Evolutionary conservation across 2,888 invertebrate species (phyloP).

Genomic region (Latrodectus elegans): DNA sequence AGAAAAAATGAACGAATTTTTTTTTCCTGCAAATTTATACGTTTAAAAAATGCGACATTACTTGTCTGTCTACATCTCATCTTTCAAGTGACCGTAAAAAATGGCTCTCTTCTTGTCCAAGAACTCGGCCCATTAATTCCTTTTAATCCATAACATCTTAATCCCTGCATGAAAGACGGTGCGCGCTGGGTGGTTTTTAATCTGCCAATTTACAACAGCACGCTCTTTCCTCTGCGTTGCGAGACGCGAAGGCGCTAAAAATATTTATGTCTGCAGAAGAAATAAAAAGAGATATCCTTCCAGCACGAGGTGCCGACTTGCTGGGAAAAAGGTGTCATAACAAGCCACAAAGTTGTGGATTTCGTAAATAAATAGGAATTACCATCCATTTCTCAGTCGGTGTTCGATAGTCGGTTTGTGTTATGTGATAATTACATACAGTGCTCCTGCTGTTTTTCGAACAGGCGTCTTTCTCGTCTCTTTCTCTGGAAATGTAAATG

Average conservation of each 20-base stretch:
- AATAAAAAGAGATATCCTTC: background rate
- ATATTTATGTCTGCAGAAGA: conserved; percentile 34
- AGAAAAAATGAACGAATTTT: too few relatives aligned
- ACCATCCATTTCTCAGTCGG: background rate
- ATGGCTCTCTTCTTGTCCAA: background rate
- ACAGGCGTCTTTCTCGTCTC: too few relatives aligned
- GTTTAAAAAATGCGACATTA: background rate
- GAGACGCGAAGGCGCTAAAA: conserved; percentile 35
- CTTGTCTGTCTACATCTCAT: conserved; percentile 20
- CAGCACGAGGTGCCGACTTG: background rate
- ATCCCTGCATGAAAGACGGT: conserved; percentile 60
- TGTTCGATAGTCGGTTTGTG: background rate
- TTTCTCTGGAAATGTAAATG: too few relatives aligned
- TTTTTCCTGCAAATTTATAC: too few relatives aligned
- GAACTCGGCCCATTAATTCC: conserved; percentile 41
- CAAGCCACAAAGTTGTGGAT: conserved; percentile 49
- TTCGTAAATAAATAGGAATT: conserved; percentile 53
- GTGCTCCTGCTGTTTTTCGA: background rate
- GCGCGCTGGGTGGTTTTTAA: conserved; percentile 52
- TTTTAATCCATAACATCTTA: conserved; percentile 56
- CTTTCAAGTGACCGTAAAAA: conserved; percentile 28
- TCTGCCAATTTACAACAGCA: conserved; percentile 56
- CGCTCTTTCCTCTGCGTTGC: background rate
- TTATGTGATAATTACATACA: background rate
- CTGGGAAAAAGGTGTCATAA: conserved; percentile 54